Evolutionary conservation across 1,140 invertebrate genomes (phyloP).

Genomic region (Philopotamus ludificatus): DNA sequence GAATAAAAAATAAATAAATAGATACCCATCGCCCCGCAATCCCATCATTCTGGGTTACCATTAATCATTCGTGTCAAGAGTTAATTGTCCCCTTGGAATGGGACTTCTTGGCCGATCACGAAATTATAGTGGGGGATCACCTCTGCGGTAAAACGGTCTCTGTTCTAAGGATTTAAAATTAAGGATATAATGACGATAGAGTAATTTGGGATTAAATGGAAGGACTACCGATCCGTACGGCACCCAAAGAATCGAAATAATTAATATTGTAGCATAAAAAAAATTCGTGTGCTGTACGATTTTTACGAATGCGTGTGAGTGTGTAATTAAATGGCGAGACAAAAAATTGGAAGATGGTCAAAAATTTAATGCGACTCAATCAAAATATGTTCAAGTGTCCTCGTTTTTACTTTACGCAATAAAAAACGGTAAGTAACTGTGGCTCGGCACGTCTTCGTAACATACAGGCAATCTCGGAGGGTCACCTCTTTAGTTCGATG

Average conservation of each 20-base stretch:
- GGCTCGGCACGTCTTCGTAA: not conserved
- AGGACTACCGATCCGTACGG: too few relatives aligned
- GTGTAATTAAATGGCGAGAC: not conserved
- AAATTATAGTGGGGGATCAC: slow-evolving; percentile 18
- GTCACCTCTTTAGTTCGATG: not conserved
- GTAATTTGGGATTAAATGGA: too few relatives aligned
- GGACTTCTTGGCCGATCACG: slow-evolving; percentile 24
- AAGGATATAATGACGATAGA: not conserved
- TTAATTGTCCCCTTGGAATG: slow-evolving; percentile 34
- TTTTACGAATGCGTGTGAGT: not conserved
- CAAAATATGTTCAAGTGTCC: slow-evolving; percentile 8
- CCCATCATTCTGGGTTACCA: slow-evolving; percentile 25
- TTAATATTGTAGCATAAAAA: too few relatives aligned
- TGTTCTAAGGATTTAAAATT: not conserved
- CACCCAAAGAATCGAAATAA: too few relatives aligned
- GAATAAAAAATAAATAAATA: slow-evolving; percentile 20
- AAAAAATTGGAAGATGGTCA: not conserved
- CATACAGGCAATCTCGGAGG: not conserved
- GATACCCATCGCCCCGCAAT: slow-evolving; percentile 17
- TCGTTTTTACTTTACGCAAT: slow-evolving; percentile 13
- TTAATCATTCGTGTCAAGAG: slow-evolving; percentile 34
- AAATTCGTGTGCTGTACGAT: not conserved
- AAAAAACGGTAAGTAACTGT: slow-evolving; percentile 6
- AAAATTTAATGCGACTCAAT: slow-evolving; percentile 14
- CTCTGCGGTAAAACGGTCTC: not conserved